phyloP scores from a whole-genome alignment of 2,888 invertebrate genomes.

The Fragum whitleyi region DNA sequence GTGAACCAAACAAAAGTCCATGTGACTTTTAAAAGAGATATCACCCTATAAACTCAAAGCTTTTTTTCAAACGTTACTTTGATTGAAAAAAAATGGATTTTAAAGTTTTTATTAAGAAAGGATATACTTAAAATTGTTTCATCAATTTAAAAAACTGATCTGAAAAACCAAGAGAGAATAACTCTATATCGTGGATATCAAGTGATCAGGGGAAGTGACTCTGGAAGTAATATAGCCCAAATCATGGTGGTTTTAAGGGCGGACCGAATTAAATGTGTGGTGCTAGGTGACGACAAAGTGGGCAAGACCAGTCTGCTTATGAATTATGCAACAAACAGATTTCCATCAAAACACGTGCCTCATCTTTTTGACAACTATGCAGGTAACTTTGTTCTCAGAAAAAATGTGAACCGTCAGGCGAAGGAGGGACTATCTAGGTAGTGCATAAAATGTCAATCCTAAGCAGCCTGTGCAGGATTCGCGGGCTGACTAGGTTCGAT shows the following conservation, averaged over 20 bases:
- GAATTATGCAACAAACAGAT: slow-evolving; percentile 76
- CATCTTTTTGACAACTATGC: slow-evolving; percentile 77
- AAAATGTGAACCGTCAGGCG: not conserved
- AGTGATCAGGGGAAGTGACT: slow-evolving; percentile 14
- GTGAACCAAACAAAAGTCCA: no score
- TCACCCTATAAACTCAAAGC: no score
- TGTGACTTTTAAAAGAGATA: no score
- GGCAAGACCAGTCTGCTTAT: slow-evolving; percentile 78
- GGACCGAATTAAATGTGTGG: slow-evolving; percentile 71
- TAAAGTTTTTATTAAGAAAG: no score
- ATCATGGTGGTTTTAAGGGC: slow-evolving; percentile 52
- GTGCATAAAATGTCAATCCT: no score
- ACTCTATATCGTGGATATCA: not conserved
- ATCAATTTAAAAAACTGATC: no score
- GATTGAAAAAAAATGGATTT: no score
- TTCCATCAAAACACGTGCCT: slow-evolving; percentile 76
- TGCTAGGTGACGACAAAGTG: slow-evolving; percentile 76
- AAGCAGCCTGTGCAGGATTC: not conserved
- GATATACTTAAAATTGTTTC: no score
- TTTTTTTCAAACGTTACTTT: no score
- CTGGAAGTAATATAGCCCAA: not conserved
- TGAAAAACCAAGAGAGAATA: no score
- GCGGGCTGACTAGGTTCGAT: no score
- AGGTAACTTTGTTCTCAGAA: slow-evolving; percentile 57
- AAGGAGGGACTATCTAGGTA: not conserved